Base-by-base conservation (phyloP, 2,888 invertebrate genomes). In the Cerastis leucographa region DNA sequence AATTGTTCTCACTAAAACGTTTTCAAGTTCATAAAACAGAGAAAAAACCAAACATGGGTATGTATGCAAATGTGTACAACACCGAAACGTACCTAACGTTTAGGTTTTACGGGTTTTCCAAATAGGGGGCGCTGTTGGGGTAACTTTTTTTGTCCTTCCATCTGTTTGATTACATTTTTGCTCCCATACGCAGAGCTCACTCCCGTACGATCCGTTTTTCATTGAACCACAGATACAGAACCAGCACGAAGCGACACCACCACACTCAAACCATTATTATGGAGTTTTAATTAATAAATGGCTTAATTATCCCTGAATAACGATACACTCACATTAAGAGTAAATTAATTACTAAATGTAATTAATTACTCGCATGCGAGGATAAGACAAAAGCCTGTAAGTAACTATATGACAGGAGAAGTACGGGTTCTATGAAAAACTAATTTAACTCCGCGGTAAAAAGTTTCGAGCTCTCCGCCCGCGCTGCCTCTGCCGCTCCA, bases 301-400 rank as follows among this genome's bases (percentile, higher is more conserved):
- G 88, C 88, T 91, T 91, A 91, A 92, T 92, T 91, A 92, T 91
- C 89, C 88, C 85, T 88, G 89, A 90, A 91, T 88, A 88, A 84
- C 88, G 89, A 91, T 92, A 91, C 90, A 88, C 87, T 85, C 84
- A 86, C 88, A 91, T 94, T 92, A 92, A 87, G 90, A 92, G 80
- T 78, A 80, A 84, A 94, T 94, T 94, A 94, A 94, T 95, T 94
- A 92, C 86, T 87, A 88, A 93, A 92, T 87, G 88, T 94, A 94
- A 95, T 95, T 94, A 94, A 95, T 95, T 93, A 93, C 92, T 92
- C 89, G 91, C 91, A 93, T 59, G 71, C 66, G 14, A 35, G 64
- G 51, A 74, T 76, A 86, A 80, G 62, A 84, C 78, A 78, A 77
- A 76, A 61, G n/a, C 17, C 9, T 89, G 91, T 90, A 92, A 92